Conservation (phyloP, 2,797 vertebrate species). For the Manis javanica region DNA sequence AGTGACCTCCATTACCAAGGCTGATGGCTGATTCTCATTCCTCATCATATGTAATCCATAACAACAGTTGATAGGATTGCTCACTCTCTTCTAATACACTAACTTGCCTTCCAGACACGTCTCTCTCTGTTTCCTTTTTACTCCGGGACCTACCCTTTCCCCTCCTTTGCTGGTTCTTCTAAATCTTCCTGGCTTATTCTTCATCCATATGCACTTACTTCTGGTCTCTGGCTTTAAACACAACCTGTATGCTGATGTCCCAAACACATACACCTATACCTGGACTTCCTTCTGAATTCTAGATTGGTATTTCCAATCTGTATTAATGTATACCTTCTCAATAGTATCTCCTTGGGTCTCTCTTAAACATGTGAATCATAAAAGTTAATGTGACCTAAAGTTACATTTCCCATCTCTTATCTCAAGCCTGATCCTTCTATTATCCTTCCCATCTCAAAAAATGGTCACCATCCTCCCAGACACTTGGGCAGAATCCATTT, state of each 20-base stretch:
- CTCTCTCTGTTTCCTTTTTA: background rate
- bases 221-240: background rate
- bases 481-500: background rate
- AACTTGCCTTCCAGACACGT: background rate
- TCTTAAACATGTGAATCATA: background rate
- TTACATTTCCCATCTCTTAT: background rate
- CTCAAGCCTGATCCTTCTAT: background rate
- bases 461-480: background rate
- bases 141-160: background rate
- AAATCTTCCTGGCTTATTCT: background rate
- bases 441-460: background rate
- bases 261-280: background rate
- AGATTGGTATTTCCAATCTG: background rate
- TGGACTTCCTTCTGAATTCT: background rate
- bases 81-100: background rate
- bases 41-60: too few relatives aligned
- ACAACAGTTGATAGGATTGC: background rate
- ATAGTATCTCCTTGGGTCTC: background rate
- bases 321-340: background rate
- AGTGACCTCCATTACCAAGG: background rate
- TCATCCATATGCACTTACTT: background rate
- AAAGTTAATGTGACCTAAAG: background rate
- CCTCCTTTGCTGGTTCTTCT: background rate
- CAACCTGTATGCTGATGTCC: background rate
- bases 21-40: background rate